These are phyloP conservation scores for Porites australiensis DNA, from an alignment of 64 coral and sea anemone species.

Conservation along the genomic window DNA sequence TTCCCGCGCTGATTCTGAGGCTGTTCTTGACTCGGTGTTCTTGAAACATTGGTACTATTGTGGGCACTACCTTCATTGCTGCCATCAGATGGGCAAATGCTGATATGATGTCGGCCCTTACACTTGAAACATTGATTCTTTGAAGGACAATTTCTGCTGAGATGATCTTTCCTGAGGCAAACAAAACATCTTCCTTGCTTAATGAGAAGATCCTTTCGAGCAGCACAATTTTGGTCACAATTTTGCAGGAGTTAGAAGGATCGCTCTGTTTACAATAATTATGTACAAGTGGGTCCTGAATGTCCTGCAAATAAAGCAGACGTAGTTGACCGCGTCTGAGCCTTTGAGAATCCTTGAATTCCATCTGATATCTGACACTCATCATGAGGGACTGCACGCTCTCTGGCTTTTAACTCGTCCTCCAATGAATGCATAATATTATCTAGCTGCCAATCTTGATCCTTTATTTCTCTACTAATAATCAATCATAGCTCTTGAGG, in stretches of 20 bases:
- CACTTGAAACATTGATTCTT: slow-evolving; percentile 45
- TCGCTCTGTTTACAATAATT: too few species aligned
- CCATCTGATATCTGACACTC: too few species aligned
- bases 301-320: too few species aligned
- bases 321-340: too few species aligned
- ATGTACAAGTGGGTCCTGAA: too few species aligned
- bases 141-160: slow-evolving; percentile 38
- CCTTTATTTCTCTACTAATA: too few species aligned
- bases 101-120: slow-evolving; percentile 41
- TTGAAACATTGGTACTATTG: background rate
- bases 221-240: slow-evolving; percentile 8
- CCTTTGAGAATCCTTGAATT: too few species aligned
- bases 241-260: background rate
- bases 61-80: background rate
- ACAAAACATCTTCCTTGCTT: slow-evolving; percentile 57
- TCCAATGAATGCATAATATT: too few species aligned
- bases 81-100: slow-evolving; percentile 26
- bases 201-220: slow-evolving; percentile 36
- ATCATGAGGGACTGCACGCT: too few species aligned
- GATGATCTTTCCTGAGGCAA: slow-evolving; percentile 52
- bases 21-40: background rate
- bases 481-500: background rate
- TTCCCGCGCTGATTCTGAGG: background rate
- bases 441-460: too few species aligned
- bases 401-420: too few species aligned